Evolutionary conservation across 2,888 invertebrate species (phyloP).

Genomic region (Leptopterna dolabrata): DNA sequence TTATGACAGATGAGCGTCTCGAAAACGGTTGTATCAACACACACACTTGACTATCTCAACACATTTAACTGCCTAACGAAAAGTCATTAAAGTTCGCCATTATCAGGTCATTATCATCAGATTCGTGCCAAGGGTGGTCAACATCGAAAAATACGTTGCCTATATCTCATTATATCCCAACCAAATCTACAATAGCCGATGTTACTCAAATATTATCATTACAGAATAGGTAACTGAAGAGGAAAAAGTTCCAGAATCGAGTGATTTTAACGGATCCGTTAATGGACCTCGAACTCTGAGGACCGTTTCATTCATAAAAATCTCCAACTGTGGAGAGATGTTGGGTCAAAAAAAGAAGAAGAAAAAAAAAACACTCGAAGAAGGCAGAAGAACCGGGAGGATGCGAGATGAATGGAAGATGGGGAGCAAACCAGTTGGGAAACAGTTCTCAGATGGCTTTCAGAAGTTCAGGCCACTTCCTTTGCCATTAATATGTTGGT

Average conservation of each 20-base stretch:
- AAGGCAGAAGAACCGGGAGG: conserved; percentile 18
- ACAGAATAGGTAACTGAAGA: too few relatives aligned
- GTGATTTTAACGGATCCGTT: neutral
- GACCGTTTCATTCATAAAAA: conserved; percentile 17
- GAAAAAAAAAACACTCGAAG: neutral
- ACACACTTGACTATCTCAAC: too few relatives aligned
- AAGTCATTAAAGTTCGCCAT: too few relatives aligned
- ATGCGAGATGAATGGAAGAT: conserved; percentile 32
- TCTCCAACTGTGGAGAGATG: neutral
- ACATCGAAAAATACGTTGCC: too few relatives aligned
- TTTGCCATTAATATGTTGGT: conserved; percentile 40
- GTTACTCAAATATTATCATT: too few relatives aligned
- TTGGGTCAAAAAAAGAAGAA: neutral
- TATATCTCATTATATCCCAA: too few relatives aligned
- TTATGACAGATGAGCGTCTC: too few relatives aligned
- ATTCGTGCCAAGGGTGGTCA: too few relatives aligned
- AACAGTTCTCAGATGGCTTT: conserved; percentile 23
- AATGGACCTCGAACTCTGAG: neutral
- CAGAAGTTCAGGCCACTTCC: neutral
- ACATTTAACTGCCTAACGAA: too few relatives aligned
- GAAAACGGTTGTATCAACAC: too few relatives aligned
- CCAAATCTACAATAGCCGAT: too few relatives aligned
- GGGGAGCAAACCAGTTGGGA: neutral
- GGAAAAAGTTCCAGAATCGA: neutral
- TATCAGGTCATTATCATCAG: too few relatives aligned